Conservation (phyloP, 2,113 vertebrate species). For the Athene cunicularia region DNA sequence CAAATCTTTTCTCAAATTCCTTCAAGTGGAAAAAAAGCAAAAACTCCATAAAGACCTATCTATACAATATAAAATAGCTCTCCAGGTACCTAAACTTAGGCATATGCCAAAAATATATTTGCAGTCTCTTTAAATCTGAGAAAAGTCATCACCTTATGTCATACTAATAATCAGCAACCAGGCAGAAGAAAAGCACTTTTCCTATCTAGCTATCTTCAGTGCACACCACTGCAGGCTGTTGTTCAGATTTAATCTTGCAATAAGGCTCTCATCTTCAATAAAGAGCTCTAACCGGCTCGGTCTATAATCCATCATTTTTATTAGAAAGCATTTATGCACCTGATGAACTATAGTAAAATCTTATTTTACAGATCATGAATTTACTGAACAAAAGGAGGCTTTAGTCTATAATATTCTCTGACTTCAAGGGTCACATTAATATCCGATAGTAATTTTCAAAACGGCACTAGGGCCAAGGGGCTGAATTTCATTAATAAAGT, state of each 20-base stretch:
- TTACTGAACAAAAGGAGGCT: neutral
- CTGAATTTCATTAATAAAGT: neutral
- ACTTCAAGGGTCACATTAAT: neutral
- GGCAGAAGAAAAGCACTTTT: neutral
- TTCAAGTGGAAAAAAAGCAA: neutral
- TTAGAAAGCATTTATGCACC: neutral
- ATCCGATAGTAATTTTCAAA: neutral
- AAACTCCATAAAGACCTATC: neutral
- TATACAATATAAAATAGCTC: neutral
- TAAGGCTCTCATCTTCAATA: neutral
- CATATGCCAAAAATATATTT: neutral
- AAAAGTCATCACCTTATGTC: neutral
- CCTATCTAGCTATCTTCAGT: neutral
- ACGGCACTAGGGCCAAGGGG: neutral
- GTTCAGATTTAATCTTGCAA: neutral
- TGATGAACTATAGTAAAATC: neutral
- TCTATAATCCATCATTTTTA: constrained; percentile 1
- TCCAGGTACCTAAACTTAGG: neutral
- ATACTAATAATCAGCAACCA: neutral
- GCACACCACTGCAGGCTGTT: neutral
- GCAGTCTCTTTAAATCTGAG: neutral
- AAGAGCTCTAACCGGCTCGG: neutral
- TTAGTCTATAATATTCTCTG: neutral
- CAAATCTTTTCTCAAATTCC: neutral
- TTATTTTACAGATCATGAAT: constrained; percentile 7